Percentiles rank a stretch among this genome's conserved stretches.
Conservation (phyloP, 1,140 invertebrate genomes). For the Plutomurus gul region DNA sequence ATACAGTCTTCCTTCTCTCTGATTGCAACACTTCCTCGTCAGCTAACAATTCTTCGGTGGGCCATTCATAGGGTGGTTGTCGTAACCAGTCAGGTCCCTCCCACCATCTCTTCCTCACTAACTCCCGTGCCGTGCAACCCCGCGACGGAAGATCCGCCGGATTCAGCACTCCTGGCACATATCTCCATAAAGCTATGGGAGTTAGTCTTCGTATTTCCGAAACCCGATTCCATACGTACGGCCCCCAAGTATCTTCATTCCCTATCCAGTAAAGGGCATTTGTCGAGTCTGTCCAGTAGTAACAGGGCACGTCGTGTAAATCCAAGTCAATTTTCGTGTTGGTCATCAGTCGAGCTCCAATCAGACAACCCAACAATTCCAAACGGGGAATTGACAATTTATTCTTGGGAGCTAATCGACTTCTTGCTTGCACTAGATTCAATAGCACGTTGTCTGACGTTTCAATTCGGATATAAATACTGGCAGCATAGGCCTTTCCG, state of each 20-base stretch:
- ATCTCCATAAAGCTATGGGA: neutral
- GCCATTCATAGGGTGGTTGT: no score
- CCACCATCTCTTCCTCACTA: neutral
- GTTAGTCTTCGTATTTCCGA: slow-evolving; percentile 44
- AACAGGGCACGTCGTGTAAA: neutral
- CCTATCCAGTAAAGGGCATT: slow-evolving; percentile 55
- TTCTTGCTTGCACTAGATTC: slow-evolving; percentile 13
- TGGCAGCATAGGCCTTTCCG: slow-evolving; percentile 41
- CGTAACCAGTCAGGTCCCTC: slow-evolving; percentile 14
- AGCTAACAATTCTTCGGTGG: no score
- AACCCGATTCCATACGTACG: slow-evolving; percentile 50
- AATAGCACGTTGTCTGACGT: neutral
- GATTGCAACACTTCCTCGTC: no score
- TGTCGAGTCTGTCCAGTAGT: slow-evolving; percentile 56
- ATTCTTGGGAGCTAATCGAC: slow-evolving; percentile 17
- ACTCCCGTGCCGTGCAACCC: neutral
- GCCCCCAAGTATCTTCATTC: slow-evolving; percentile 44
- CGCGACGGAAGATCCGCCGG: slow-evolving; percentile 34
- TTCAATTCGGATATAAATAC: slow-evolving; percentile 36
- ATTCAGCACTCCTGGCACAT: slow-evolving; percentile 22
- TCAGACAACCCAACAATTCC: slow-evolving; percentile 18
- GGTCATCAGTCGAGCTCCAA: slow-evolving; percentile 4
- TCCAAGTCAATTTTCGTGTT: neutral
- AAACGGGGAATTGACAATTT: slow-evolving; percentile 38
- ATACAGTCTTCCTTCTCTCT: no score